A percentile compares a stretch with the other conserved stretches of the same genome.
These are phyloP conservation scores for Ectemnius lituratus DNA, from an alignment of 2,888 invertebrate species.

Conservation along the genomic window DNA sequence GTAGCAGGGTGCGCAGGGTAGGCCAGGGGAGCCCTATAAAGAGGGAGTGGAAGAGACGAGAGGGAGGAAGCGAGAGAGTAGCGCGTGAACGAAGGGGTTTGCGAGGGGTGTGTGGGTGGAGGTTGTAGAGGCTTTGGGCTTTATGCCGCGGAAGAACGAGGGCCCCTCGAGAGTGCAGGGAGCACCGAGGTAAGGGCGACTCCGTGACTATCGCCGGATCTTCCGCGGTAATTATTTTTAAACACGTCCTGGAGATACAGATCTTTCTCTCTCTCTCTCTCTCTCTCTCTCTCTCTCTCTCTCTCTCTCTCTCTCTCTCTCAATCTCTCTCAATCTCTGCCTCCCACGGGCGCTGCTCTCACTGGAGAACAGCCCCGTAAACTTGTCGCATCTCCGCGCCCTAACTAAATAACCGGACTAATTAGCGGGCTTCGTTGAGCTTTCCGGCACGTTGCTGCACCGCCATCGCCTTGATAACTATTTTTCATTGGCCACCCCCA, in stretches of 20 bases:
- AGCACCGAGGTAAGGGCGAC: conserved; percentile 67
- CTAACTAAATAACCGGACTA: conserved; percentile 74
- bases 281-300: conserved; percentile 49
- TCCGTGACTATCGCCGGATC: conserved; percentile 77
- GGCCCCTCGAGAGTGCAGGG: conserved; percentile 65
- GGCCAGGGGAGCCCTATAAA: conserved; percentile 4
- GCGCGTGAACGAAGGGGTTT: conserved; percentile 25
- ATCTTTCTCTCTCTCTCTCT: conserved; percentile 56
- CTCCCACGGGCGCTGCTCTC: conserved; percentile 32
- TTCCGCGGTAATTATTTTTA: conserved; percentile 77
- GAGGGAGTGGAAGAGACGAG: conserved; percentile 37
- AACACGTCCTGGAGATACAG: conserved; percentile 76
- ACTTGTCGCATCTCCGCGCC: conserved; percentile 47
- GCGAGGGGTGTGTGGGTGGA: conserved; percentile 33
- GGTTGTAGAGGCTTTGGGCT: conserved; percentile 54
- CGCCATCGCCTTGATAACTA: conserved; percentile 50
- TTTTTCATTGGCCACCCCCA: conserved; percentile 18
- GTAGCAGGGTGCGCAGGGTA: conserved; percentile 38
- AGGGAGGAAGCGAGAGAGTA: conserved; percentile 23
- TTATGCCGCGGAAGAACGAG: conserved; percentile 67
- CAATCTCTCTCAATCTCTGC: too few species aligned
- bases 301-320: conserved; percentile 50
- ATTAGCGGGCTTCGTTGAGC: conserved; percentile 62
- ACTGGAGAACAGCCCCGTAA: conserved; percentile 45
- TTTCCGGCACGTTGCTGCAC: conserved; percentile 53